Evolutionary conservation across 2,888 invertebrate genomes (phyloP).

Genomic region (Drosophila subsilvestris): DNA sequence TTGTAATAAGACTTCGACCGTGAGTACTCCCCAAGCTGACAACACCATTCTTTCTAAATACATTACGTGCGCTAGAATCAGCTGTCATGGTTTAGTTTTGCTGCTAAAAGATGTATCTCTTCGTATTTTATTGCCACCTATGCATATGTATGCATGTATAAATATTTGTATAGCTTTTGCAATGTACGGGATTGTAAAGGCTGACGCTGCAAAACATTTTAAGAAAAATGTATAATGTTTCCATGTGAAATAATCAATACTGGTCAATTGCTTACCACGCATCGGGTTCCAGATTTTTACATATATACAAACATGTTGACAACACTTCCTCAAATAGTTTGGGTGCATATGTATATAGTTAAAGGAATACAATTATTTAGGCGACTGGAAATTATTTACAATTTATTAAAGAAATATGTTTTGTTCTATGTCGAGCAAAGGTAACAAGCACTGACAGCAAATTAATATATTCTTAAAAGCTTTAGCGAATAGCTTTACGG

Average conservation of each 20-base stretch:
- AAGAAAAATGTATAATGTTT: conserved; percentile 7
- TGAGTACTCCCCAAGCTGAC: conserved; percentile 60
- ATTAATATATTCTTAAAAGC: conserved; percentile 18
- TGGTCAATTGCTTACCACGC: conserved; percentile 24
- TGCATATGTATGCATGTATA: conserved; percentile 8
- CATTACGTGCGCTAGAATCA: conserved; percentile 71
- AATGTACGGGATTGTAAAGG: not conserved
- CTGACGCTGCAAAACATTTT: not conserved
- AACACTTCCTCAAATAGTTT: not conserved
- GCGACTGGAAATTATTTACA: not conserved
- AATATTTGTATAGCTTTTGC: conserved; percentile 9
- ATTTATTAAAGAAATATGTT: not conserved
- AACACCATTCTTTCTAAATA: conserved; percentile 65
- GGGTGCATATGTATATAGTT: not conserved
- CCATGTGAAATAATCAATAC: conserved; percentile 33
- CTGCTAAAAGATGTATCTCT: conserved; percentile 25
- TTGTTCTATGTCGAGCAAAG: conserved; percentile 28
- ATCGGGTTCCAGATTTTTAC: conserved; percentile 13
- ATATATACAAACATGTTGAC: conserved; percentile 4
- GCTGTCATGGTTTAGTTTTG: conserved; percentile 60
- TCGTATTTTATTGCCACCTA: conserved; percentile 6
- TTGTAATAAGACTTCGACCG: conserved; percentile 79
- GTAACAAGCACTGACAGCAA: conserved; percentile 34
- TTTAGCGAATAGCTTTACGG: not conserved
- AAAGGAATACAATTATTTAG: not conserved